Evolutionary conservation across 2,888 invertebrate species (phyloP).

Genomic region (Scrobipalpa atriplicella): DNA sequence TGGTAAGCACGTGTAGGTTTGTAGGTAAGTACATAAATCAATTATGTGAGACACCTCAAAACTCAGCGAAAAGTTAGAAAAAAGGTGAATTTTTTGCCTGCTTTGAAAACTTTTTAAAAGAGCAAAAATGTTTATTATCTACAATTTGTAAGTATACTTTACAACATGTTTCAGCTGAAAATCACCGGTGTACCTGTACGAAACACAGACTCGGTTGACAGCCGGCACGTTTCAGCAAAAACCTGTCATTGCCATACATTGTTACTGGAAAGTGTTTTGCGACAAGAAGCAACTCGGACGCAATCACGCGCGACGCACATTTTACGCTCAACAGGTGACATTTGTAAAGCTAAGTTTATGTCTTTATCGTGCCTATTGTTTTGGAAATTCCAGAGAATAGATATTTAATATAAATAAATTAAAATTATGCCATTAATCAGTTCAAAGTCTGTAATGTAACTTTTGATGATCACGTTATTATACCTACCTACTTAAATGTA

Average conservation of each 20-base stretch:
- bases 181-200: constrained; percentile 8
- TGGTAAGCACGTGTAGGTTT: too few relatives aligned
- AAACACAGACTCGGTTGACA: constrained; percentile 11
- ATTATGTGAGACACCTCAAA: too few relatives aligned
- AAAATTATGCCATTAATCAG: too few relatives aligned
- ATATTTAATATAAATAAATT: too few relatives aligned
- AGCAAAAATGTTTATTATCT: too few relatives aligned
- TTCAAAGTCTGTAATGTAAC: too few relatives aligned
- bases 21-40: not conserved
- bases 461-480: too few relatives aligned
- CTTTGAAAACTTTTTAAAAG: too few relatives aligned
- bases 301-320: constrained; percentile 24
- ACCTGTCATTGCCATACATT: constrained; percentile 28
- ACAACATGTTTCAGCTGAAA: constrained; percentile 26
- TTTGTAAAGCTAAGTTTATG: constrained; percentile 1
- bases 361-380: not conserved
- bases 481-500: too few relatives aligned
- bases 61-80: too few relatives aligned
- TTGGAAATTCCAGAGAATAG: not conserved
- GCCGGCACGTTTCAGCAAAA: constrained; percentile 20
- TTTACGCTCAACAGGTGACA: constrained; percentile 20
- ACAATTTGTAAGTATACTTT: constrained; percentile 14
- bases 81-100: too few relatives aligned
- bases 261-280: constrained; percentile 29
- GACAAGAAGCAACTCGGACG: constrained; percentile 2